Evolutionary conservation across 2,113 vertebrate genomes (phyloP).

Genomic region (Pelecanus crispus): DNA sequence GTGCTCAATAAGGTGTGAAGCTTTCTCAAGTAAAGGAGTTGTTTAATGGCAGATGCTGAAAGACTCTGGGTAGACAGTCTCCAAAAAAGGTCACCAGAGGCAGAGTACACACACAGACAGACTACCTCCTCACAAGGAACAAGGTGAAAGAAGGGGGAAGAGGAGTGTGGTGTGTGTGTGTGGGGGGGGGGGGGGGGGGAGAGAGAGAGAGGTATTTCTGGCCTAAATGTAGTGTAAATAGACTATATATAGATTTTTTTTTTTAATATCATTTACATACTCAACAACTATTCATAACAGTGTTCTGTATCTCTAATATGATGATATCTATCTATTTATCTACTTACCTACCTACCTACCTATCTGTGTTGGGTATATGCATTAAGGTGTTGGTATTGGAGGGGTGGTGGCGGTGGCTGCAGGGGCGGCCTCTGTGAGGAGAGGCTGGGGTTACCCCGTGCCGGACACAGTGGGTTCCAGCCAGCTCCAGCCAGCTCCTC

Average conservation of each 20-base stretch:
- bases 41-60: background rate
- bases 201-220: background rate
- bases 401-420: fast-evolving
- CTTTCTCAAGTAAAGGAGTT: background rate
- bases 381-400: background rate
- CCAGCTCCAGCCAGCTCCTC: no score
- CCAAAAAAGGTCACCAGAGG: background rate
- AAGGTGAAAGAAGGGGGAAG: background rate
- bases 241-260: no score
- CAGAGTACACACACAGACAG: background rate
- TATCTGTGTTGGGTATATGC: background rate
- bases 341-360: background rate
- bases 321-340: background rate
- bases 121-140: background rate
- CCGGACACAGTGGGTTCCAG: no score
- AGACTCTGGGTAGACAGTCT: background rate
- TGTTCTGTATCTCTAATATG: background rate
- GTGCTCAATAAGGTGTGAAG: background rate
- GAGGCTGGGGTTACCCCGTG: no score
- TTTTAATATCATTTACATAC: background rate
- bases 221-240: background rate
- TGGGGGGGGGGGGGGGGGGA: fast-evolving
- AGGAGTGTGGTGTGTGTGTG: no score
- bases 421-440: no score
- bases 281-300: background rate